A percentile compares a stretch with the other conserved stretches of the same genome.
Conservation (phyloP, 2,113 vertebrate genomes). For the Telmatochromis sp. region DNA sequence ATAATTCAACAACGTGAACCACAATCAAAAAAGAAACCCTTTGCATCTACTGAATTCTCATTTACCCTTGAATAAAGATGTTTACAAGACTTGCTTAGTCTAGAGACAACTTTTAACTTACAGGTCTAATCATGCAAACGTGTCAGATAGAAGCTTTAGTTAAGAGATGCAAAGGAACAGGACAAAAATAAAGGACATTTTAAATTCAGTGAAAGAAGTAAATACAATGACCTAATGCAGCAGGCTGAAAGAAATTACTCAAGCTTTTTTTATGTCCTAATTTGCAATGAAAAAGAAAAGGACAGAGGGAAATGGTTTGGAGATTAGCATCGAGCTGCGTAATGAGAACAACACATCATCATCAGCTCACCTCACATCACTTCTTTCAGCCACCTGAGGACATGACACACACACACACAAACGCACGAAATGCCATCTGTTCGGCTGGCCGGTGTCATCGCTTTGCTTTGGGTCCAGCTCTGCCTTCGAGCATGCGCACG, state of each 20-base stretch:
- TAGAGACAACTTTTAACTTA: neutral
- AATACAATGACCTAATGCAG: neutral
- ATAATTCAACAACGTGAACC: neutral
- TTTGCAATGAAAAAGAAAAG: conserved; percentile 1
- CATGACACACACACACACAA: conserved; percentile 1
- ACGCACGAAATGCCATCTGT: conserved; percentile 38
- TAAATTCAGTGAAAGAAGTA: neutral
- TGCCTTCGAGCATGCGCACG: neutral
- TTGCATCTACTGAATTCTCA: neutral
- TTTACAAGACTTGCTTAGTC: neutral
- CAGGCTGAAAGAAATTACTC: neutral
- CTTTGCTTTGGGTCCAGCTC: neutral
- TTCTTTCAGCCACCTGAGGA: conserved; percentile 50
- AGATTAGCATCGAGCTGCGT: conserved; percentile 20
- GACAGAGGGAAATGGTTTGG: neutral
- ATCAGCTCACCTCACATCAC: conserved; percentile 58
- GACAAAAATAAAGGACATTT: neutral
- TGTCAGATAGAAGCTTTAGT: neutral
- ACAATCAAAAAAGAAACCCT: neutral
- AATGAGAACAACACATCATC: conserved; percentile 58
- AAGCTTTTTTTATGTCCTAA: neutral
- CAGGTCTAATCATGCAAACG: neutral
- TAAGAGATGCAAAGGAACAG: neutral
- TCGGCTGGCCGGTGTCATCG: neutral
- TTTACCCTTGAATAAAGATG: neutral